Evolutionary conservation across 2,113 vertebrate species (phyloP).

Genomic region (Glareola pratincola): DNA sequence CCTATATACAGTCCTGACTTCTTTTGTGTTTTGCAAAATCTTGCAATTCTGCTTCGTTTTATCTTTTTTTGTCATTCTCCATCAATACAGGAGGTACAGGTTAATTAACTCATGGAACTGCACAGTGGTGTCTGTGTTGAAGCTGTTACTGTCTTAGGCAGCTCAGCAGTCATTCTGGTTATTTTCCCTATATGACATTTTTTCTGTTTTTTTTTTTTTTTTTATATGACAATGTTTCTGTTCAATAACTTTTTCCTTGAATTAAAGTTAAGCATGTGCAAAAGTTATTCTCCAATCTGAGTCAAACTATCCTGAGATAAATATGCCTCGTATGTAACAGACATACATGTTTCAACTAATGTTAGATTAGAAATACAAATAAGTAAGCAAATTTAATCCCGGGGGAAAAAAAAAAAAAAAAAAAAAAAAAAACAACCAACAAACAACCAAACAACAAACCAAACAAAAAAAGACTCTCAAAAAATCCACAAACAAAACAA

Average conservation of each 20-base stretch:
- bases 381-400: neutral
- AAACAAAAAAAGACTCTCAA: too few relatives aligned
- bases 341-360: neutral
- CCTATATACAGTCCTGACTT: neutral
- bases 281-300: neutral
- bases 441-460: neutral
- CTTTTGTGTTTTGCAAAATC: neutral
- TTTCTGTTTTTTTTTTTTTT: too few relatives aligned
- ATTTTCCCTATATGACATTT: neutral
- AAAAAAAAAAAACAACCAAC: fast-evolving
- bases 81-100: neutral
- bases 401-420: fast-evolving
- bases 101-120: neutral
- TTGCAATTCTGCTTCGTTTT: neutral
- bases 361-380: neutral
- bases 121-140: neutral
- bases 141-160: neutral
- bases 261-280: neutral
- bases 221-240: neutral
- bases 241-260: neutral
- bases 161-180: neutral
- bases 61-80: neutral
- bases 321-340: neutral
- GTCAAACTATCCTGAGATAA: neutral
- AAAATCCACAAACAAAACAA: neutral